Evolutionary conservation across 2,888 invertebrate genomes (phyloP).

Genomic region (Catocala nupta): DNA sequence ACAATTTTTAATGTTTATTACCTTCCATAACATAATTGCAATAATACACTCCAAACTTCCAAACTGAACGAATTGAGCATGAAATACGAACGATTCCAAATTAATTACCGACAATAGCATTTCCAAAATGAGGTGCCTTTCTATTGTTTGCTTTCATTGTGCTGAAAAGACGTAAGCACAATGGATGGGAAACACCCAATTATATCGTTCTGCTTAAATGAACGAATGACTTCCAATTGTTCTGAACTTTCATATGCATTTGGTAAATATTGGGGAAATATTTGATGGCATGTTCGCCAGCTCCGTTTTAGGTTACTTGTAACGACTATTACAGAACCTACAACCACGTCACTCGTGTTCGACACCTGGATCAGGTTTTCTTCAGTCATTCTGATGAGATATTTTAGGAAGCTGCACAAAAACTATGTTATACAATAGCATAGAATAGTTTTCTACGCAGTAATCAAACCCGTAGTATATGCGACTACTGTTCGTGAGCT

Average conservation of each 20-base stretch:
- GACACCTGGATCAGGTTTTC: too few relatives aligned
- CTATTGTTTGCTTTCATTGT: constrained; percentile 47
- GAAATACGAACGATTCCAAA: constrained; percentile 19
- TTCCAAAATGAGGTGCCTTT: constrained; percentile 31
- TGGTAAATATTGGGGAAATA: constrained; percentile 14
- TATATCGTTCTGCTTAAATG: constrained; percentile 45
- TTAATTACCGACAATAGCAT: constrained; percentile 42
- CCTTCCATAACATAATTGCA: not conserved
- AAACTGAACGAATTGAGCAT: constrained; percentile 1
- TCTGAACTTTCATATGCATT: constrained; percentile 23
- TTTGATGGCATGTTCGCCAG: not conserved
- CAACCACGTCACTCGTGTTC: too few relatives aligned
- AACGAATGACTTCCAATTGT: constrained; percentile 43
- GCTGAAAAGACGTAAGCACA: constrained; percentile 41
- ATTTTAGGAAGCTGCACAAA: too few relatives aligned
- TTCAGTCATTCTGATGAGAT: too few relatives aligned
- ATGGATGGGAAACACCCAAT: constrained; percentile 48
- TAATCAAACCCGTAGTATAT: too few relatives aligned
- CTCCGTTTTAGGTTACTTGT: too few relatives aligned
- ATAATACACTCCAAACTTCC: not conserved
- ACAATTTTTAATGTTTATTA: too few relatives aligned
- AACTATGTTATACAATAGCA: too few relatives aligned
- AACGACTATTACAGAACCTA: too few relatives aligned
- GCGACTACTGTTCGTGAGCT: too few relatives aligned
- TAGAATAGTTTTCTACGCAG: too few relatives aligned